A percentile compares a stretch with the other conserved stretches of the same genome.
phyloP scores from a whole-genome alignment of 2,113 vertebrate species.

The Tauraco erythrolophus region DNA sequence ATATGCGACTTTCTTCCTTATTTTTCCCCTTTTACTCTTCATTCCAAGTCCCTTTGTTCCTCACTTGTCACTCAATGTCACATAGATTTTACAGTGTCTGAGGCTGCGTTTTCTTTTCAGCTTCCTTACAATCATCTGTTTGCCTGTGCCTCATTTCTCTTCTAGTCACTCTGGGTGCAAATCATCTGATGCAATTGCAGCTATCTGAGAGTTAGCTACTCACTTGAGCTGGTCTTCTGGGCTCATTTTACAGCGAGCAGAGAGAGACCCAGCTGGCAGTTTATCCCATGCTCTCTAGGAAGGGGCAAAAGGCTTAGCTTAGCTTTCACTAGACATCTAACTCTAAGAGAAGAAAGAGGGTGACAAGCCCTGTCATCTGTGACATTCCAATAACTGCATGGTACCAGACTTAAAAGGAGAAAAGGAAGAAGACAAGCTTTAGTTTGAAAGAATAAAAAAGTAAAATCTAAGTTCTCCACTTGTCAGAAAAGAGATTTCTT shows the following conservation, averaged over 20 bases:
- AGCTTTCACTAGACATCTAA: constrained; percentile 25
- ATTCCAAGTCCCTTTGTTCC: background rate
- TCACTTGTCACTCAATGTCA: constrained; percentile 18
- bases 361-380: constrained; percentile 32
- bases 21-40: background rate
- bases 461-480: background rate
- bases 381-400: background rate
- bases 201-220: constrained; percentile 1
- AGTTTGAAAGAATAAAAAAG: background rate
- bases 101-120: constrained; percentile 4
- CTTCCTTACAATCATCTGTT: background rate
- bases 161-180: background rate
- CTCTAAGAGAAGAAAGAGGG: background rate
- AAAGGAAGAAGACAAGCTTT: background rate
- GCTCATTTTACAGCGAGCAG: constrained; percentile 32
- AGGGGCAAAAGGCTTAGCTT: constrained; percentile 44
- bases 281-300: constrained; percentile 52
- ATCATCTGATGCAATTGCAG: constrained; percentile 11
- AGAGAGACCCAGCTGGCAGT: constrained; percentile 46
- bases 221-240: background rate
- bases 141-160: background rate
- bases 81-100: background rate
- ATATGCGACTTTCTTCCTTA: background rate
- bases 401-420: background rate
- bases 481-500: background rate